Evolutionary conservation across 2,113 vertebrate genomes (phyloP), one percentile per base, ranked within the genome.

Genomic region (Corythaeola cristata): DNA sequence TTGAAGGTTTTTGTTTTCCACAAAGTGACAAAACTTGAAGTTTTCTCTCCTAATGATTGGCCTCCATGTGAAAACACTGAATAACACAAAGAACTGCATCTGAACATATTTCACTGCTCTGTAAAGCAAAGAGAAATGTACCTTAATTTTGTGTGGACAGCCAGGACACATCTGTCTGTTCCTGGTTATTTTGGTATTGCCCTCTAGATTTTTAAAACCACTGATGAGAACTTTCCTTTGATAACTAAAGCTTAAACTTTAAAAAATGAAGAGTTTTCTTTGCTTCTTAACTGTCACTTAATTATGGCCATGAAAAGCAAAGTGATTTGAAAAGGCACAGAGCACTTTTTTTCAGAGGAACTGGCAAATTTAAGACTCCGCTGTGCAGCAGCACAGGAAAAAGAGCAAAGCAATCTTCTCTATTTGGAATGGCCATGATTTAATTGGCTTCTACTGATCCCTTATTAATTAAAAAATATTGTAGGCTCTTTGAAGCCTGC

Each of bases 391-490:
- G 55, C 50, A 63, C 41, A 80, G 79, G 63, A 50, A 94, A 85
- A 94, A 88, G 56, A 84, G 79, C 81, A 97, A 90, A 84, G 56
- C 68, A 75, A 67, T 81, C 45, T 60, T 71, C 35, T 81, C 44
- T 74, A 5, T 92, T 95, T 90, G 68, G 64, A 95, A 89, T 35
- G 20, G 21, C 17, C 60, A 80, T 53, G 76, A 80, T 77, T 91
- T 97, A 96, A 95, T 94, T 92, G 88, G 69, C 64, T 97, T 66
- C 91, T 87, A 89, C 80, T 92, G 95, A 92, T 92, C 37, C 56
- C 64, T 91, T 91, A 95, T 88, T 94, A 94, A 91, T 95, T 96
- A 89, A 93, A 96, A 94, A 90, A 88, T 86, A 75, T 67, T 86
- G 71, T 50, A 90, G 59, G 47, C 59, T 95, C 79, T 96, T 94